Conservation (phyloP, 2,888 invertebrate species). For the Penaeus monodon region DNA sequence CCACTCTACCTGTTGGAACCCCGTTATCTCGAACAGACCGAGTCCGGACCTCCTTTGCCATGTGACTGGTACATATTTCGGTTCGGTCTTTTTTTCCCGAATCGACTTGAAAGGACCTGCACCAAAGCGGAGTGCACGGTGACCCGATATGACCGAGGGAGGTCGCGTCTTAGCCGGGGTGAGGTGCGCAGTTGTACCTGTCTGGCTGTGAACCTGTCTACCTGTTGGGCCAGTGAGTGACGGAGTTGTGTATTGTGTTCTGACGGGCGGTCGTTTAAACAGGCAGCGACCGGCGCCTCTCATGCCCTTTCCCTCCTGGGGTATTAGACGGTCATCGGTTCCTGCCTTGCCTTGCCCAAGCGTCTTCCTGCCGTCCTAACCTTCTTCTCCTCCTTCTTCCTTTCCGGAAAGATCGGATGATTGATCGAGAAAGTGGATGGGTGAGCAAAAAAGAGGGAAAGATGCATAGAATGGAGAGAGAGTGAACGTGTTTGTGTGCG, state of each 20-base stretch:
- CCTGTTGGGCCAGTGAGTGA: slow-evolving; percentile 35
- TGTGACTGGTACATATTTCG: neutral
- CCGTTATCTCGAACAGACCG: neutral
- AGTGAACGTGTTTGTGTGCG: neutral
- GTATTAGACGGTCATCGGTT: no score
- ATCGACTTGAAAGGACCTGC: no score
- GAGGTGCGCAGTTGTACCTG: slow-evolving; percentile 36
- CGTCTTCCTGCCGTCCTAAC: no score
- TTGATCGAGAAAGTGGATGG: no score
- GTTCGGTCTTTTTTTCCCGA: neutral
- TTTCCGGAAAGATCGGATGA: no score
- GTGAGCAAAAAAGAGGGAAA: no score
- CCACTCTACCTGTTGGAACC: slow-evolving; percentile 9
- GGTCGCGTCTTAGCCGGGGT: neutral
- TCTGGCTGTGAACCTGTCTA: slow-evolving; percentile 44
- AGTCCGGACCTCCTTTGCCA: neutral
- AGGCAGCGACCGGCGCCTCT: neutral
- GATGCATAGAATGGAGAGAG: neutral
- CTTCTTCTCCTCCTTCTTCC: no score
- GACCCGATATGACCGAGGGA: no score
- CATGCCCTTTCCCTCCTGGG: neutral
- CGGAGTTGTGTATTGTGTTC: slow-evolving; percentile 34
- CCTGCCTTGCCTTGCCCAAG: no score
- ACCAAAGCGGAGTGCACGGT: no score
- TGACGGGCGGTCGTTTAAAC: neutral